Conservation (phyloP, 2,888 invertebrate species). For the Xestobium rufovillosum region DNA sequence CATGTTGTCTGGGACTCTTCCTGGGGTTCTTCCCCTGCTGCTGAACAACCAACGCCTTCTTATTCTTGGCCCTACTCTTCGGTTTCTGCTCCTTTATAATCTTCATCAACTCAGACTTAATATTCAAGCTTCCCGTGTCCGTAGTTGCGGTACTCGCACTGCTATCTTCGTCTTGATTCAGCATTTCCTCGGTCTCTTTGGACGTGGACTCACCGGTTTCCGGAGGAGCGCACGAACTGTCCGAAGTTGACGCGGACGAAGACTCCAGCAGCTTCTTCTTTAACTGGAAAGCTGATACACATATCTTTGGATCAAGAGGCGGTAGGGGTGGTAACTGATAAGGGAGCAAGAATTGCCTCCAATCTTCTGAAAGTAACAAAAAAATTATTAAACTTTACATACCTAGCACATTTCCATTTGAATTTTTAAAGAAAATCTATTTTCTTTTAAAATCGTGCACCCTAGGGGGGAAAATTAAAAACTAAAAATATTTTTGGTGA, state of each 20-base stretch:
- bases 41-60: slow-evolving; percentile 21
- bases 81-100: slow-evolving; percentile 26
- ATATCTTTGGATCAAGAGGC: slow-evolving; percentile 52
- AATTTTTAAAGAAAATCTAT: no score
- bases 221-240: slow-evolving; percentile 28
- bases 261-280: slow-evolving; percentile 40
- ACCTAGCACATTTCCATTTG: no score
- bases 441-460: no score
- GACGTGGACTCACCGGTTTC: slow-evolving; percentile 26
- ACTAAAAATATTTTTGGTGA: no score
- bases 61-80: slow-evolving; percentile 35
- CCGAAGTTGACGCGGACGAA: slow-evolving; percentile 32
- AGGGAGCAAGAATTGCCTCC: slow-evolving; percentile 62
- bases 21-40: slow-evolving; percentile 54
- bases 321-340: slow-evolving; percentile 64
- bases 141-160: slow-evolving; percentile 28
- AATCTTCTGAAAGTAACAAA: slow-evolving; percentile 45
- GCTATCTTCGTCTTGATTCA: slow-evolving; percentile 32
- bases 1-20: slow-evolving; percentile 82
- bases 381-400: no score
- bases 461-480: no score
- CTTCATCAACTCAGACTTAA: slow-evolving; percentile 9
- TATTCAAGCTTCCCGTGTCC: slow-evolving; percentile 20
- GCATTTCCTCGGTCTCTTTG: slow-evolving; percentile 22
- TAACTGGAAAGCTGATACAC: slow-evolving; percentile 42